Percentiles rank a stretch among this genome's conserved stretches.
These are phyloP conservation scores for Lepilemur ruficaudatus DNA, from an alignment of 2,797 vertebrate genomes.

Conservation along the genomic window DNA sequence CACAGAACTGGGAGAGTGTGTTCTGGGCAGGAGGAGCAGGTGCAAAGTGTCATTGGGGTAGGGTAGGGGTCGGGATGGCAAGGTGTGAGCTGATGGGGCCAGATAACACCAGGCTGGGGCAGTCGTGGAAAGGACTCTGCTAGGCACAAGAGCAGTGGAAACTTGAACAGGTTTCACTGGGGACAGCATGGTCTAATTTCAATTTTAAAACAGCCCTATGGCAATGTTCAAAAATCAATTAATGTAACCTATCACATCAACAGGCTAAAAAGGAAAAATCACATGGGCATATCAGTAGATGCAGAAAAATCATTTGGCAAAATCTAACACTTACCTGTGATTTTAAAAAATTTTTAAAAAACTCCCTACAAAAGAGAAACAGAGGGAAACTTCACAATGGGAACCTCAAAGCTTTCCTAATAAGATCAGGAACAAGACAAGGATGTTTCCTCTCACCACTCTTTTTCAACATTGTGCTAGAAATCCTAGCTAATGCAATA, in stretches of 20 bases:
- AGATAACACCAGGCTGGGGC: background rate
- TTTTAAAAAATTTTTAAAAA: too few relatives aligned
- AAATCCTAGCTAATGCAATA: background rate
- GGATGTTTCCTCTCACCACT: rapidly evolving
- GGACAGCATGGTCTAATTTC: background rate
- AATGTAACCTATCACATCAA: background rate
- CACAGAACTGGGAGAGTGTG: background rate
- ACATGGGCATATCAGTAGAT: too few relatives aligned
- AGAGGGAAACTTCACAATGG: background rate
- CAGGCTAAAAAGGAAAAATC: background rate
- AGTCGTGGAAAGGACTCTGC: too few relatives aligned
- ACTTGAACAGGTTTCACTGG: too few relatives aligned
- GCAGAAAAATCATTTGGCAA: background rate
- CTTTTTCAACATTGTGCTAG: background rate
- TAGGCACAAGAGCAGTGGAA: too few relatives aligned
- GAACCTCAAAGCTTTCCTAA: background rate
- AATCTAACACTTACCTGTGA: background rate
- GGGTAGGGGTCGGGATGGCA: too few relatives aligned
- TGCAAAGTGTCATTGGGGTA: rapidly evolving
- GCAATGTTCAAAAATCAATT: too few relatives aligned
- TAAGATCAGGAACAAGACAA: background rate
- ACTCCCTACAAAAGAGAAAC: background rate
- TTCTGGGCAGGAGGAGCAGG: rapidly evolving
- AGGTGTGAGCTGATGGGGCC: background rate
- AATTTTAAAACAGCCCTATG: background rate